Percentiles rank a stretch among this genome's conserved stretches.
Evolutionary conservation across 1,140 invertebrate species (phyloP).

Genomic region (Harpegnathos saltator): DNA sequence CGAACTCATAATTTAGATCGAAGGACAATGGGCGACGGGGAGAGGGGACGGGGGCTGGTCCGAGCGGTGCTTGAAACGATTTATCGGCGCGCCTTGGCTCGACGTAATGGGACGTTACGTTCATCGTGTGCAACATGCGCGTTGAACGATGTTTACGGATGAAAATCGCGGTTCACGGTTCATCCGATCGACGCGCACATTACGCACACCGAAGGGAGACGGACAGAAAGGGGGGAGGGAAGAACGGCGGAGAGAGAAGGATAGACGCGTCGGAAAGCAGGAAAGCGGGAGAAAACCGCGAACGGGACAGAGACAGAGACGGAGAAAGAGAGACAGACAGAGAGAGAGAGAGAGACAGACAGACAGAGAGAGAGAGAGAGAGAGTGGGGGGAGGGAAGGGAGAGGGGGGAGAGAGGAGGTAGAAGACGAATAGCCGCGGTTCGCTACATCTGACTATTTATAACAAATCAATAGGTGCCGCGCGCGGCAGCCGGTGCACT

Average conservation of each 20-base stretch:
- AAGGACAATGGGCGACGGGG: background rate
- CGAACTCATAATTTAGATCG: conserved; percentile 12
- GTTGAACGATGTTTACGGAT: conserved; percentile 36
- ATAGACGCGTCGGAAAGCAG: background rate
- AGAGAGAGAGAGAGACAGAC: background rate
- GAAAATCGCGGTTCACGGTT: conserved; percentile 39
- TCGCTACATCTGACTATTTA: conserved; percentile 73
- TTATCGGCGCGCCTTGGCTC: background rate
- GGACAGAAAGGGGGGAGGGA: background rate
- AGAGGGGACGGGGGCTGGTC: background rate
- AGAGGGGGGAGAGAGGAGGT: background rate
- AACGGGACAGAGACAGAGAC: background rate
- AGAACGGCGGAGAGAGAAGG: background rate
- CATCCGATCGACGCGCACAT: conserved; percentile 17
- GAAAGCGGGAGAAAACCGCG: background rate
- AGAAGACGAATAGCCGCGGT: conserved; percentile 44
- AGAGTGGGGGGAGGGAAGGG: background rate
- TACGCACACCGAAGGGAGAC: background rate
- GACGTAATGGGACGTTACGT: conserved; percentile 28
- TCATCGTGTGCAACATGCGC: background rate
- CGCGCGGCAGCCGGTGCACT: conserved; percentile 54
- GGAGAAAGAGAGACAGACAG: background rate
- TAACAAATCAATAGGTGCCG: conserved; percentile 73
- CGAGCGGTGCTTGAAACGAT: conserved; percentile 8
- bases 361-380: background rate